Conservation (phyloP, 2,888 invertebrate genomes). For the Spilosoma lubricipeda region DNA sequence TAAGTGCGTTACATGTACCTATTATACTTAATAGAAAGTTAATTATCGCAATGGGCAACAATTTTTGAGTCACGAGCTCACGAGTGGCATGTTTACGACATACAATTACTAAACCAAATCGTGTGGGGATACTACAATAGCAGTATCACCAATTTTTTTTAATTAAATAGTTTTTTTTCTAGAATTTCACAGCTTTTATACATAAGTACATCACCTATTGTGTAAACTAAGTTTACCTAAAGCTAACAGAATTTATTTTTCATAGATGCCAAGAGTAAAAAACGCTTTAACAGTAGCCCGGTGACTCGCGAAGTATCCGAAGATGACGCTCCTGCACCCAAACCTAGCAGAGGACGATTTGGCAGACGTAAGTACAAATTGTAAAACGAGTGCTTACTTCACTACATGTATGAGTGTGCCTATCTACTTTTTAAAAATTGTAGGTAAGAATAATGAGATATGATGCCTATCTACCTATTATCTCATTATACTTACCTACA, state of each 20-base stretch:
- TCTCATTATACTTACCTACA: no score
- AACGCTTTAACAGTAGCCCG: constrained; percentile 68
- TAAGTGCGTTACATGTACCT: not conserved
- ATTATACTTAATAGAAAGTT: not conserved
- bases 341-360: constrained; percentile 76
- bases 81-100: not conserved
- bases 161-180: not conserved
- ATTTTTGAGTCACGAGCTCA: not conserved
- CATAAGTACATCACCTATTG: not conserved
- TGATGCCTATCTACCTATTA: no score
- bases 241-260: constrained; percentile 10
- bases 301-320: constrained; percentile 66
- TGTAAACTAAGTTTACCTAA: not conserved
- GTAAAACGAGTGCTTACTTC: not conserved
- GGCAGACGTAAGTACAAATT: constrained; percentile 74
- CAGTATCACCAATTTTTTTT: not conserved
- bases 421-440: no score
- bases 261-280: constrained; percentile 45
- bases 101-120: not conserved
- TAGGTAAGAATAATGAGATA: no score
- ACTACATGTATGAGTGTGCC: not conserved
- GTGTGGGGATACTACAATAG: not conserved
- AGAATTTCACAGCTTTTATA: not conserved
- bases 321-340: constrained; percentile 71
- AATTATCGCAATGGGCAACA: not conserved